Percentiles rank a stretch among this genome's conserved stretches.
phyloP scores from a whole-genome alignment of 2,888 invertebrate species.

The Alloplasta piceator region DNA sequence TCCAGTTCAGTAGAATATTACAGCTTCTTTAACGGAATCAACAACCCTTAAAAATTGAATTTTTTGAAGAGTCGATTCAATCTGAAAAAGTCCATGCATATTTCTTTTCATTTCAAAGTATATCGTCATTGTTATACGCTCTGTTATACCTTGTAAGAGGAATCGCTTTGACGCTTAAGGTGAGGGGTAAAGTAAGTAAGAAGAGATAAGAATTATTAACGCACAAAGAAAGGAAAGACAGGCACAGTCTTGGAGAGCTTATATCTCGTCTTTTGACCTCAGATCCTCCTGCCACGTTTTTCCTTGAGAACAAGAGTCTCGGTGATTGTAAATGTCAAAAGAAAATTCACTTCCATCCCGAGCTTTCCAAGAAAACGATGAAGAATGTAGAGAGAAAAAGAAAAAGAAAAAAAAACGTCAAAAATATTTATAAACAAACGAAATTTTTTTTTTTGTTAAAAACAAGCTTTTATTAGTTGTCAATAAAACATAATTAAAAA shows the following conservation, averaged over 20 bases:
- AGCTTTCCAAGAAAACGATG: no score
- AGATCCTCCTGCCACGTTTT: background rate
- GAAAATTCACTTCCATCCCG: no score
- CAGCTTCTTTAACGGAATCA: no score
- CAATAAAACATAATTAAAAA: no score
- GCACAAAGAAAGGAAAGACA: slow-evolving; percentile 5
- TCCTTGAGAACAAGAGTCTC: slow-evolving; percentile 5
- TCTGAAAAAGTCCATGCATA: background rate
- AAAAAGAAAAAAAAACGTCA: no score
- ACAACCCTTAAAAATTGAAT: no score
- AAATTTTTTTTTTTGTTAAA: no score
- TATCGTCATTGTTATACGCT: slow-evolving; percentile 10
- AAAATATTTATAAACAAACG: no score
- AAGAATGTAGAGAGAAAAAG: no score
- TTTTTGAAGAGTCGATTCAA: background rate
- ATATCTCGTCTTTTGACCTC: slow-evolving; percentile 4
- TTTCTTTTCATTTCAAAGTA: slow-evolving; percentile 26
- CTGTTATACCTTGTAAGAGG: slow-evolving; percentile 37
- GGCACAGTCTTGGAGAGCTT: slow-evolving; percentile 14
- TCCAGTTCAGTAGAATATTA: no score
- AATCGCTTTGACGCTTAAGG: slow-evolving; percentile 40
- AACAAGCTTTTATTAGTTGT: no score
- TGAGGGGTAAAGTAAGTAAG: background rate
- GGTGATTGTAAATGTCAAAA: background rate
- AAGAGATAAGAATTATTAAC: slow-evolving; percentile 46